phyloP scores from a whole-genome alignment of 2,113 vertebrate species.

The Benitochromis conjunctus region DNA sequence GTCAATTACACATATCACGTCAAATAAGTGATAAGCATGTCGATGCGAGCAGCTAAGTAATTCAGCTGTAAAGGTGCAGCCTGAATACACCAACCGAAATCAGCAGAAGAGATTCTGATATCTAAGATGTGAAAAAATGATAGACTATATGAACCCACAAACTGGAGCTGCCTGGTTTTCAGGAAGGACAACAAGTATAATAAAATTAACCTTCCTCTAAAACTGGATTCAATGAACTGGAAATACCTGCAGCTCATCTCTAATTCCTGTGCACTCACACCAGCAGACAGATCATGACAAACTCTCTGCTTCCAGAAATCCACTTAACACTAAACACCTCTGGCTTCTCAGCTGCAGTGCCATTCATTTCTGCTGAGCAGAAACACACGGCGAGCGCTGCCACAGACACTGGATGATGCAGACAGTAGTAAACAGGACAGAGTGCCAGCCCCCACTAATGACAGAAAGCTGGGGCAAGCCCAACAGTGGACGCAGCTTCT shows the following conservation, averaged over 20 bases:
- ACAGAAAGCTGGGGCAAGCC: not conserved
- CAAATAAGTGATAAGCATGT: not conserved
- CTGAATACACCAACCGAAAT: not conserved
- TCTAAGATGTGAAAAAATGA: not conserved
- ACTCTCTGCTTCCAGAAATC: not conserved
- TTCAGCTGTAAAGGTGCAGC: not conserved
- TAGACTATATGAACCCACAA: not conserved
- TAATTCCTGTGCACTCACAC: not conserved
- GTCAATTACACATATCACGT: not conserved
- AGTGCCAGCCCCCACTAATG: conserved; percentile 17
- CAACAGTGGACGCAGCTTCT: not conserved
- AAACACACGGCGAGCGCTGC: conserved; percentile 1
- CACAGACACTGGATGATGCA: conserved; percentile 25
- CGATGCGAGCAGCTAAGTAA: not conserved
- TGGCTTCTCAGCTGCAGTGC: conserved; percentile 31
- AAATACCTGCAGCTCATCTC: not conserved
- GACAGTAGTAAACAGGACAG: conserved; percentile 29
- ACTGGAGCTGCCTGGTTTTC: not conserved
- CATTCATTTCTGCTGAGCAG: conserved; percentile 7
- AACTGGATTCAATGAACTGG: not conserved
- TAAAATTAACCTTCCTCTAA: not conserved
- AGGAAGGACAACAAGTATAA: not conserved
- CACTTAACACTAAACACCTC: conserved; percentile 25
- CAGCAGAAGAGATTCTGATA: not conserved
- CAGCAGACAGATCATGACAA: not conserved